Evolutionary conservation across 2,113 vertebrate species (phyloP).

Genomic region (Varanus salvator): DNA sequence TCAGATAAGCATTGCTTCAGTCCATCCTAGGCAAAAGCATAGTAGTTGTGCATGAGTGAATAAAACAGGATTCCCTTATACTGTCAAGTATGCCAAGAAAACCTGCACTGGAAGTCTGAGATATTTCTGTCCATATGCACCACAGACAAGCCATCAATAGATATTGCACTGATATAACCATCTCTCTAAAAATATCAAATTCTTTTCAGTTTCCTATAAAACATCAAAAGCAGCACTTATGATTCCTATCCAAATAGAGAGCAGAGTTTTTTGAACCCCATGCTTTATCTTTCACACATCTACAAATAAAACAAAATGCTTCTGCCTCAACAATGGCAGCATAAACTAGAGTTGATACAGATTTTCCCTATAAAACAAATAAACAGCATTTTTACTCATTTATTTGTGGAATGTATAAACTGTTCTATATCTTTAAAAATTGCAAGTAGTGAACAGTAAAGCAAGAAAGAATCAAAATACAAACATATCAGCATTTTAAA

Average conservation of each 20-base stretch:
- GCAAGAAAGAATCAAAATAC: too few relatives aligned
- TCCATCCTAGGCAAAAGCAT: constrained; percentile 78
- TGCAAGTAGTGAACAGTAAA: too few relatives aligned
- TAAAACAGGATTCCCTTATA: background rate
- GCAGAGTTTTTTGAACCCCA: background rate
- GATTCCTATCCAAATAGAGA: background rate
- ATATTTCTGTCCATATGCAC: background rate
- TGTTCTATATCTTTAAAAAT: too few relatives aligned
- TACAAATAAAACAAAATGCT: background rate
- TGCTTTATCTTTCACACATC: background rate
- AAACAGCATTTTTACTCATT: background rate
- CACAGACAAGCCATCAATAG: background rate
- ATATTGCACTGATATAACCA: background rate
- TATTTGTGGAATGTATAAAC: too few relatives aligned
- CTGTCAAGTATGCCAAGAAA: background rate
- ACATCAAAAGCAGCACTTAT: background rate
- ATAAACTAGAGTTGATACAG: background rate
- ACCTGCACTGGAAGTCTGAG: background rate
- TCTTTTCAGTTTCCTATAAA: background rate
- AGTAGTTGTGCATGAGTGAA: background rate
- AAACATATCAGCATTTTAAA: too few relatives aligned
- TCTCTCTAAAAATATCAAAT: background rate
- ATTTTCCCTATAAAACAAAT: background rate
- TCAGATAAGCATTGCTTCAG: constrained; percentile 87
- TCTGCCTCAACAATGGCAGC: background rate